phyloP scores from a whole-genome alignment of 2,113 vertebrate species.

The Oenanthe oenanthe region DNA sequence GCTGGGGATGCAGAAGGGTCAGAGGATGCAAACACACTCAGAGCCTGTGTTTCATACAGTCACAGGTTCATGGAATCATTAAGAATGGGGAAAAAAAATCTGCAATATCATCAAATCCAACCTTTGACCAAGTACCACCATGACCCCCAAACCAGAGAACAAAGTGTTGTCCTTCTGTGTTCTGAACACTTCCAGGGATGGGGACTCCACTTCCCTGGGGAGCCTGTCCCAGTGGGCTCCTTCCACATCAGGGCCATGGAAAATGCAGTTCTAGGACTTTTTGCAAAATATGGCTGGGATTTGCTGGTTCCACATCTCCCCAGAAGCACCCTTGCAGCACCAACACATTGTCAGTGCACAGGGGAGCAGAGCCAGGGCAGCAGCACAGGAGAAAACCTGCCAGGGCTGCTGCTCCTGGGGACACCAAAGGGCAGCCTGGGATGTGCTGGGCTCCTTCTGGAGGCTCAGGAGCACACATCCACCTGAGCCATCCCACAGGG shows the following conservation, averaged over 20 bases:
- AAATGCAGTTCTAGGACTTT: neutral
- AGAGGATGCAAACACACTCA: neutral
- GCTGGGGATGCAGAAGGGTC: neutral
- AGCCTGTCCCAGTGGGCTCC: neutral
- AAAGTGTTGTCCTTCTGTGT: neutral
- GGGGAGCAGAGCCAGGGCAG: fast-evolving
- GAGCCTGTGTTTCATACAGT: neutral
- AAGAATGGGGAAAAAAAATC: neutral
- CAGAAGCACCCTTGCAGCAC: neutral
- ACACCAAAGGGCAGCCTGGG: neutral
- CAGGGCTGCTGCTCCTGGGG: neutral
- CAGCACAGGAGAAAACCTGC: neutral
- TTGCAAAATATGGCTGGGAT: neutral
- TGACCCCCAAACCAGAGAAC: neutral
- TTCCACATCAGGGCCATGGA: neutral
- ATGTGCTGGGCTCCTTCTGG: neutral
- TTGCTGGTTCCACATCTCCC: neutral
- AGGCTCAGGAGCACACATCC: neutral
- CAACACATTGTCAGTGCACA: neutral
- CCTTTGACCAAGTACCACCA: neutral
- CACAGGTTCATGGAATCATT: neutral
- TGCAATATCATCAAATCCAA: neutral
- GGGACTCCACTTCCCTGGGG: neutral
- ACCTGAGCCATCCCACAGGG: neutral
- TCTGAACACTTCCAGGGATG: neutral